Evolutionary conservation across 2,888 invertebrate species (phyloP), one percentile per base, ranked within the genome.

Genomic region (Acanthosepion lycidas): DNA sequence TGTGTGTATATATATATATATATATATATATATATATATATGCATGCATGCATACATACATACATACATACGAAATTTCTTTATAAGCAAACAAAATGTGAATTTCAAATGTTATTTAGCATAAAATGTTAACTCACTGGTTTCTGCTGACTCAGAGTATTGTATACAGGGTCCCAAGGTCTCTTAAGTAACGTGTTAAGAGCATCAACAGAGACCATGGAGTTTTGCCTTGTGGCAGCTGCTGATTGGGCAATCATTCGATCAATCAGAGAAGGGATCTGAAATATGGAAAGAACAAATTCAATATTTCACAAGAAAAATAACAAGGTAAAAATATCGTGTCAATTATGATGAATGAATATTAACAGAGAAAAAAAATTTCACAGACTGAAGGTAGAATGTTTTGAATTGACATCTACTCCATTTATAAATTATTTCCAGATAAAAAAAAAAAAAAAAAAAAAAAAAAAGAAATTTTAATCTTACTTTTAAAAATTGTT

Each of bases 81-180:
- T 15, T 18, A 55, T 20, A 20, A 2, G 20, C 55, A 55, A 20
- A 55, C 55, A 55, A 20, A 20, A 15, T 18, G 20, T 18, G 20
- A 5, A 55, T 59, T 23, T 59, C 59, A 6, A 23, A 20, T 59
- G 6, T 23, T 59, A 59, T 59, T 0, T 78, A n/a, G 78, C 9
- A 78, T 78, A 78, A 78, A n/a, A 9, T 91, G 33, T 42, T 94
- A 26, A 94, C 12, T 97, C 97, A 98, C 98, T 92, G 98, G 98
- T 97, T 98, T 98, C 95, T 98, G 98, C 94, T 98, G 98, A 95
- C 98, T 97, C 92, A 98, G 97, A 95, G 98, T 97, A 42, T 98
- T 97, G 8, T 98, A 97, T 23, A 98, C 98, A 0, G 98, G 98
- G 97, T 98, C 98, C 98, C 98, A 98, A 23, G 98, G 98, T 95